A percentile compares a stretch with the other conserved stretches of the same genome.
Conservation (phyloP, 2,797 vertebrate species). For the Sebastes wilsoni region DNA sequence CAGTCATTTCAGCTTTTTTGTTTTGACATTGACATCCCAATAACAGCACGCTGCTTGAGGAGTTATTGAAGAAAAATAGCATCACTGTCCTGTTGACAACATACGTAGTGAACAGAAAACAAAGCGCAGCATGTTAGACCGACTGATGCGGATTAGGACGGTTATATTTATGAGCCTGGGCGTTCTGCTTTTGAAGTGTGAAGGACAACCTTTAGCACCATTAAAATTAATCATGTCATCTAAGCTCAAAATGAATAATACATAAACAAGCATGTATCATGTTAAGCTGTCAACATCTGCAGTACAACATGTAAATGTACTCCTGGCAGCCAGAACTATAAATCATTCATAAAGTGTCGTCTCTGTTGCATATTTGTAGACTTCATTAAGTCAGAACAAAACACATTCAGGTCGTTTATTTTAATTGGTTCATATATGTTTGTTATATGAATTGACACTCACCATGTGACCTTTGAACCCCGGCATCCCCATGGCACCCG, state of each 20-base stretch:
- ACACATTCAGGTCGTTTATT: neutral
- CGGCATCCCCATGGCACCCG: conserved; percentile 72
- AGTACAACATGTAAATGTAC: conserved; percentile 43
- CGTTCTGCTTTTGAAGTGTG: conserved; percentile 20
- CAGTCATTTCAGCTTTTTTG: neutral
- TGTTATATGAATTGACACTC: neutral
- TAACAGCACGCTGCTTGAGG: neutral
- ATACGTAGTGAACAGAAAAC: neutral
- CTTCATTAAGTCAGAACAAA: conserved; percentile 20
- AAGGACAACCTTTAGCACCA: conserved; percentile 53
- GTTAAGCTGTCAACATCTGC: conserved; percentile 10
- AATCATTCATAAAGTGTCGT: conserved; percentile 37
- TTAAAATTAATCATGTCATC: conserved; percentile 53
- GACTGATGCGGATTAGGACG: neutral
- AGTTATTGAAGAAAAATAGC: neutral
- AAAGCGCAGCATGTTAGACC: neutral
- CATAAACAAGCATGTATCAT: conserved; percentile 35
- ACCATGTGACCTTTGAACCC: conserved; percentile 87
- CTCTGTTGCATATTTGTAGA: neutral
- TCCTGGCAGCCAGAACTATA: conserved; percentile 24
- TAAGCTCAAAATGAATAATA: conserved; percentile 47
- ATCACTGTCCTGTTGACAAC: neutral
- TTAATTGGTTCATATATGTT: neutral
- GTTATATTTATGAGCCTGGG: neutral
- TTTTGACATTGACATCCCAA: neutral